Evolutionary conservation across 2,888 invertebrate species (phyloP), one percentile per base, ranked within the genome.

Genomic region (Volucella inanis): DNA sequence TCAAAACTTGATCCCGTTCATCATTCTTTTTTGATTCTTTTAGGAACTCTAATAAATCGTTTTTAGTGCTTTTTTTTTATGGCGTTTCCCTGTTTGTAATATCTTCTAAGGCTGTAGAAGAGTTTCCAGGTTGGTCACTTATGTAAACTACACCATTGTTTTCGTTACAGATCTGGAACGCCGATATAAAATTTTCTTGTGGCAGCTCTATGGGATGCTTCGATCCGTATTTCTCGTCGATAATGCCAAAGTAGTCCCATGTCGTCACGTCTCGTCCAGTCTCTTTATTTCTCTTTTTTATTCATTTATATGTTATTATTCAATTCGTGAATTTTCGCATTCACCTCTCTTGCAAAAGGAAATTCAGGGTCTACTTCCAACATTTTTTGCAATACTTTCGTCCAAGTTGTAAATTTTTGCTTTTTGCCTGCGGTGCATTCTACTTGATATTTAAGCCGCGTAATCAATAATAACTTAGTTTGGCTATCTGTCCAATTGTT

Each of bases 121-220:
- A 22, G 18, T 22, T 22, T 22, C 18, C 18, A 22, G 18, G 18
- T 22, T 22, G 18, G 18, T 22, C 18, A 22, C 18, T 22, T 22
- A 22, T 22, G 18, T 22, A 22, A 22, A 22, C 18, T 22, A 22
- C 18, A 22, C 18, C 18, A 22, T 22, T 22, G 18, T 22, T 22
- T 22, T 22, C 18, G 2, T 22, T 3, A 1, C 18, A 22, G 18
- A 22, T 22, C 18, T 18, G 9, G 22, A 61, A 47, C 1, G 18
- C 18, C 18, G 18, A 22, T 22, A 55, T 55, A 38, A 67, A 45
- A 31, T 67, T 54, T 11, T 54, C 54, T 31, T 11, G 8, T 45
- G 43, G 67, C 2, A 22, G 54, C 45, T 67, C 31, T 11, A 67
- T 54, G 11, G 54, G 45, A 67, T 67, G 67, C 45, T 55, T 72